These are phyloP conservation scores for Stomorhina lunata DNA, from an alignment of 2,888 invertebrate genomes.

Conservation along the genomic window DNA sequence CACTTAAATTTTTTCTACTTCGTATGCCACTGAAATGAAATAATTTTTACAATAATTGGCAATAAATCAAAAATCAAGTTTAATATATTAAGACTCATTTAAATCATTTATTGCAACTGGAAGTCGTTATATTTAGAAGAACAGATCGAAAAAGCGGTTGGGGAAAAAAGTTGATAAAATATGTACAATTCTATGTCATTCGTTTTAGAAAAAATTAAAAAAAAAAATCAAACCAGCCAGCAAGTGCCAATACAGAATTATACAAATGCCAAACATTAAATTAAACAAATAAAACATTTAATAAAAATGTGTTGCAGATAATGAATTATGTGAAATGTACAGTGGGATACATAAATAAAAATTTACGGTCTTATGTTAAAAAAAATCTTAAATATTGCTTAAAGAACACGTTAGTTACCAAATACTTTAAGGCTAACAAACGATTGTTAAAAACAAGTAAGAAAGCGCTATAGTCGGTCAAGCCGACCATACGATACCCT, in stretches of 20 bases:
- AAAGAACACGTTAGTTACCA: too few relatives aligned
- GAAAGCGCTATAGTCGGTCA: too few relatives aligned
- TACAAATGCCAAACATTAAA: constrained; percentile 62
- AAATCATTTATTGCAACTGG: background rate
- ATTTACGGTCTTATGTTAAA: background rate
- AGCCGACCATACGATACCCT: too few relatives aligned
- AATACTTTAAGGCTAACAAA: too few relatives aligned
- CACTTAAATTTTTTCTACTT: background rate
- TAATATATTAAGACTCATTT: constrained; percentile 31
- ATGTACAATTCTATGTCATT: constrained; percentile 26
- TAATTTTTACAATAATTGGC: constrained; percentile 57
- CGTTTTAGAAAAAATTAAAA: too few relatives aligned
- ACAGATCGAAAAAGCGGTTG: constrained; percentile 1
- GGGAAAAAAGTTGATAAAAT: background rate
- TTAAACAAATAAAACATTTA: constrained; percentile 57
- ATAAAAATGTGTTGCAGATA: constrained; percentile 39
- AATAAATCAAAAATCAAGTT: constrained; percentile 65
- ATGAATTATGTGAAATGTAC: constrained; percentile 27
- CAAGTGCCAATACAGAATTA: constrained; percentile 46
- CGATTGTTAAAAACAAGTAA: too few relatives aligned
- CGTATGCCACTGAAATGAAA: constrained; percentile 31
- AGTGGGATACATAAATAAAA: constrained; percentile 10
- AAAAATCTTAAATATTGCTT: too few relatives aligned
- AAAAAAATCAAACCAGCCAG: too few relatives aligned
- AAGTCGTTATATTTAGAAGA: constrained; percentile 29